Evolutionary conservation across 2,888 invertebrate genomes (phyloP).

Genomic region (Lamellibrachia columna): DNA sequence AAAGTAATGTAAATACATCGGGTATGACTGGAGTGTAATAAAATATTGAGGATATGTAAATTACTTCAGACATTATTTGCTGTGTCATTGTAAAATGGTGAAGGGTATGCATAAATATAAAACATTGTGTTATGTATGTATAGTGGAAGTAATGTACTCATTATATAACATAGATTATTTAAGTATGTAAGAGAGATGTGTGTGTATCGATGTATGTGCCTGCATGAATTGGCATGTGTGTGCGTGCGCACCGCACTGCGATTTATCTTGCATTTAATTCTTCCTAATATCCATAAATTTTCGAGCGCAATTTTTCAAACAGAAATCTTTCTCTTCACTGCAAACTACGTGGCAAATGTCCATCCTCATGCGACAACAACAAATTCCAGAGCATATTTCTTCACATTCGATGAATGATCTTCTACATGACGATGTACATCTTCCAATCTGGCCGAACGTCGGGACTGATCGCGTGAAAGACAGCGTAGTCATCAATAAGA

Average conservation of each 20-base stretch:
- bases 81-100: background rate
- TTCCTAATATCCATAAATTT: background rate
- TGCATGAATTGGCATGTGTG: background rate
- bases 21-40: background rate
- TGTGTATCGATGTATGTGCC: background rate
- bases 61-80: background rate
- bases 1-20: too few relatives aligned
- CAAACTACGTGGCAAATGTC: background rate
- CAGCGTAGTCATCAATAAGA: background rate
- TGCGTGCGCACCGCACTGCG: background rate
- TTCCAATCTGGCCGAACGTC: background rate
- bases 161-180: background rate
- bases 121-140: background rate
- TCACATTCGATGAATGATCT: background rate
- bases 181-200: background rate
- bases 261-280: background rate
- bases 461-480: background rate
- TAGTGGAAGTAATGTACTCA: background rate
- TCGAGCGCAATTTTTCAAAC: background rate
- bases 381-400: background rate
- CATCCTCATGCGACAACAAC: background rate
- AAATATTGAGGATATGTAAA: background rate
- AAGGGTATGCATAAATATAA: background rate
- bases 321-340: background rate
- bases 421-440: background rate